phyloP scores from a whole-genome alignment of 2,797 vertebrate genomes.

The Odontamblyopus lacepedii region DNA sequence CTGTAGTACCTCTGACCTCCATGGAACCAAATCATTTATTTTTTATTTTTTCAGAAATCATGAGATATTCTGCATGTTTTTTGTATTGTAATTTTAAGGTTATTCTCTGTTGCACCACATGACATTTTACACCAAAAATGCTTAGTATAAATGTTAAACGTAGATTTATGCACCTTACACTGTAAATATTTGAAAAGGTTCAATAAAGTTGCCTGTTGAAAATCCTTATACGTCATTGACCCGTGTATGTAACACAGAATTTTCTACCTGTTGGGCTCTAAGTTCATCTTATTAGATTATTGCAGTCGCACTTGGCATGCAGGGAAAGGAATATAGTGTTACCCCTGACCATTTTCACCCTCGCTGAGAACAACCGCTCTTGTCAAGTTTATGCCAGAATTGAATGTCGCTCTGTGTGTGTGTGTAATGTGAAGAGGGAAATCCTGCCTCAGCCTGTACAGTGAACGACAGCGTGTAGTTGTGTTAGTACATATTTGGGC shows the following conservation, averaged over 20 bases:
- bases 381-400: not conserved
- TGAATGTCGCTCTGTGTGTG: constrained; percentile 16
- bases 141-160: no score
- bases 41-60: no score
- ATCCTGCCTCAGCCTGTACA: not conserved
- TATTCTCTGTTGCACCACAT: no score
- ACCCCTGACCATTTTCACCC: not conserved
- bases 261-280: not conserved
- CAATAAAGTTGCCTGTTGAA: no score
- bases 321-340: not conserved
- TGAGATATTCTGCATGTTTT: no score
- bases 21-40: no score
- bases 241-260: not conserved
- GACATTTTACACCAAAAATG: no score
- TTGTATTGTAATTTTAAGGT: no score
- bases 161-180: no score
- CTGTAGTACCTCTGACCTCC: no score
- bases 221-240: no score
- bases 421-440: constrained; percentile 22
- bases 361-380: not conserved
- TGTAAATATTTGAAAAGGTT: no score
- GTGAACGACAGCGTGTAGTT: constrained; percentile 47
- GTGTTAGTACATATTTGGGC: constrained; percentile 34
- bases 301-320: not conserved
- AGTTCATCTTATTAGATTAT: not conserved